These are phyloP conservation scores for Nomada lathburiana DNA, from an alignment of 2,888 invertebrate genomes.

Conservation along the genomic window DNA sequence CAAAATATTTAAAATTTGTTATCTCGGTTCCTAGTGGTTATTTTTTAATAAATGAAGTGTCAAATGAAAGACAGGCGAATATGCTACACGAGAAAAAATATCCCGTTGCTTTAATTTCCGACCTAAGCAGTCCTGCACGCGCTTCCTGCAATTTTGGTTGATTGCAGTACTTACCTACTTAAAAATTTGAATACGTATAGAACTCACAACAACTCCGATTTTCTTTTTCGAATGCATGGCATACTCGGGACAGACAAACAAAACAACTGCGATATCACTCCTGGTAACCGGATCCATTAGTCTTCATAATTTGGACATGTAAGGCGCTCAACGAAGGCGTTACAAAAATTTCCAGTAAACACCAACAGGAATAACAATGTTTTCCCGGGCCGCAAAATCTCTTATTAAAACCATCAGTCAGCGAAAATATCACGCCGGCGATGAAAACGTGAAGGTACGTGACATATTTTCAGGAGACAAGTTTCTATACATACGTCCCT, in stretches of 20 bases:
- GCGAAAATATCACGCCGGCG: slow-evolving; percentile 63
- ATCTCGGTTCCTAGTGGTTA: no score
- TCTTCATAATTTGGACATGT: slow-evolving; percentile 71
- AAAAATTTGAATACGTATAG: neutral
- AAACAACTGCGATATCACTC: slow-evolving; percentile 51
- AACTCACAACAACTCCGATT: neutral
- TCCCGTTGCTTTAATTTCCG: neutral
- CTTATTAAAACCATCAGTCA: slow-evolving; percentile 73
- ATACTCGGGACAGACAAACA: neutral
- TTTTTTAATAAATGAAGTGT: no score
- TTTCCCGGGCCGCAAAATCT: slow-evolving; percentile 79
- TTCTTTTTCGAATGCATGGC: slow-evolving; percentile 21
- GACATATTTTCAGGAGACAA: neutral
- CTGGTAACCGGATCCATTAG: slow-evolving; percentile 52
- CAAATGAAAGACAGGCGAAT: no score
- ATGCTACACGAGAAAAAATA: no score
- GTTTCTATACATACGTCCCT: neutral
- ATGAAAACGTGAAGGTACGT: slow-evolving; percentile 71
- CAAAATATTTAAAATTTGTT: no score
- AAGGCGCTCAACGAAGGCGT: slow-evolving; percentile 69
- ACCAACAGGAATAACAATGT: slow-evolving; percentile 70
- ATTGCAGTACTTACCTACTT: neutral
- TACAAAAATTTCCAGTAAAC: slow-evolving; percentile 74
- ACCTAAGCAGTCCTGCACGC: neutral
- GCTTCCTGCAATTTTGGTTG: neutral